Base-by-base conservation (phyloP, 2,888 invertebrate genomes). In the Epinotia nisella region DNA sequence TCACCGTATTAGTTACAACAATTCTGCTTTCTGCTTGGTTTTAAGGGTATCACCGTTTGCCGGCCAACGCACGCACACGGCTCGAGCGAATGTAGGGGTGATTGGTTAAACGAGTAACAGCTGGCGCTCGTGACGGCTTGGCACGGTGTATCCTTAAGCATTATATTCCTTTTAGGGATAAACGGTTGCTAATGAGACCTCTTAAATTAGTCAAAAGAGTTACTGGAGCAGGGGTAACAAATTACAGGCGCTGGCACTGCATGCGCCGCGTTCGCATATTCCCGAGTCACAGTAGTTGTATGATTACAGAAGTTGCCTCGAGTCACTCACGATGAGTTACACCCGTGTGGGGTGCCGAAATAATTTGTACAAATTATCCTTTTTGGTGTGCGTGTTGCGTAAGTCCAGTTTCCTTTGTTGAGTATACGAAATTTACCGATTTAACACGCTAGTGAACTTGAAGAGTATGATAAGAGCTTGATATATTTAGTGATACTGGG, bases 291-390 rank as follows among this genome's bases (percentile, higher is more conserved):
- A 55, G 55, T 71, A 74, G 71, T 71, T 71, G 58, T 67, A 56
- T 71, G 71, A 74, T 74, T 74, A 68, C 71, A 45, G 71, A 74
- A 74, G 71, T 74, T 74, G 39, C 45, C 60, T 66, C 58, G 64
- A 71, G 74, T 67, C 60, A 55, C 68, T 61, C 62, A 56, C 65
- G 74, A 74, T 70, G 74, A 74, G 62, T 71, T 71, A 74, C 19
- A 39, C 66, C 11, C 53, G 71, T 61, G 60, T 21, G 56, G 51
- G 71, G 11, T 51, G 59, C 41, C 17, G 67, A 74, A 71, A 74
- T 62, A 71, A 71, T 74, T 74, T 58, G 21, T 68, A 71, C 56
- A 62, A 71, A 71, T 74, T 74, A 71, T 68, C 61, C 67, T 71
- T 58, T 62, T 71, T 55, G 58, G 59, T 9, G 73, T 59, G 62